phyloP scores from a whole-genome alignment of 2,888 invertebrate genomes.

The Spodoptera littoralis region DNA sequence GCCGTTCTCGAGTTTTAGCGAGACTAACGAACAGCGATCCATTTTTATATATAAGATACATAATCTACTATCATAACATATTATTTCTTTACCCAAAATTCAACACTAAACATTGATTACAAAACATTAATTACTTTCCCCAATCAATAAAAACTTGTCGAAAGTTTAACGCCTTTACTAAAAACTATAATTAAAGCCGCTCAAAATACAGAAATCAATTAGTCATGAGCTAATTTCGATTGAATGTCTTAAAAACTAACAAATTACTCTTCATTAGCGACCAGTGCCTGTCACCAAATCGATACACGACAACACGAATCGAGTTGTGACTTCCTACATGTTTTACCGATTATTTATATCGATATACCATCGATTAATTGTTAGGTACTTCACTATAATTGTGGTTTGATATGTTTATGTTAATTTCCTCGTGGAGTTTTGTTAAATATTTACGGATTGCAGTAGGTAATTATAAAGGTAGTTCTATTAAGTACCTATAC shows the following conservation, averaged over 20 bases:
- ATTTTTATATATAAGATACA: too few species aligned
- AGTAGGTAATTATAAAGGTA: too few species aligned
- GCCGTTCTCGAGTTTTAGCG: too few species aligned
- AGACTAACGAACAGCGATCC: too few species aligned
- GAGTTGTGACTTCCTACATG: constrained; percentile 43
- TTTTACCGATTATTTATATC: constrained; percentile 30
- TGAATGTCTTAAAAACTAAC: constrained; percentile 31
- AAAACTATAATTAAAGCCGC: constrained; percentile 18
- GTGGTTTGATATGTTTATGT: constrained; percentile 22
- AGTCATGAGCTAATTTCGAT: constrained; percentile 10
- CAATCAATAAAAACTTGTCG: not conserved
- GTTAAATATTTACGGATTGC: too few species aligned
- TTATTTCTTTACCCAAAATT: too few species aligned
- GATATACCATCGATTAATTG: constrained; percentile 49
- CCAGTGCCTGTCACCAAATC: constrained; percentile 36
- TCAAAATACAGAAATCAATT: constrained; percentile 23
- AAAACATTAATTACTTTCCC: not conserved
- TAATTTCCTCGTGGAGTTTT: constrained; percentile 15
- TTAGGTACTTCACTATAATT: constrained; percentile 44
- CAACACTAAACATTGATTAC: not conserved
- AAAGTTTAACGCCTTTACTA: constrained; percentile 17
- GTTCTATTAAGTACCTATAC: too few species aligned
- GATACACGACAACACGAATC: constrained; percentile 24
- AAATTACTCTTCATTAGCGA: constrained; percentile 23
- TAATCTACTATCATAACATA: too few species aligned